Conservation (phyloP, 2,113 vertebrate species). For the Sula dactylatra region DNA sequence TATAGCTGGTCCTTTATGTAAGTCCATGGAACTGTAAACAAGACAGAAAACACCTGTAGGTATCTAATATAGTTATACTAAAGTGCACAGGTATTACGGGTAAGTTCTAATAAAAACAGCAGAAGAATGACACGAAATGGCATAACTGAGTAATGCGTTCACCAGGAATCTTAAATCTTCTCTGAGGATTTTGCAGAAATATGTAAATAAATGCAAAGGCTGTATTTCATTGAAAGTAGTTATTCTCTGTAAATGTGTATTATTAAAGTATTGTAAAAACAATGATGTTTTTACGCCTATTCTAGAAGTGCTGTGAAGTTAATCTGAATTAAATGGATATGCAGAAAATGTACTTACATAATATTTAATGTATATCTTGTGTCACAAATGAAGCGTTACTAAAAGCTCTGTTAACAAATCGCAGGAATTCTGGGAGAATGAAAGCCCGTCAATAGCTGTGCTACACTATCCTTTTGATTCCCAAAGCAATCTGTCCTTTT, state of each 20-base stretch:
- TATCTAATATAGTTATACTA: background rate
- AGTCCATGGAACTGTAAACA: slow-evolving; percentile 18
- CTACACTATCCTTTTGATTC: slow-evolving; percentile 7
- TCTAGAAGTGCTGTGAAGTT: slow-evolving; percentile 5
- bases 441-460: slow-evolving; percentile 23
- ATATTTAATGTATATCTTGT: slow-evolving; percentile 17
- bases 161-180: slow-evolving; percentile 14
- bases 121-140: background rate
- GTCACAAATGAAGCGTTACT: slow-evolving; percentile 33
- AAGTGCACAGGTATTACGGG: slow-evolving; percentile 62
- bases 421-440: slow-evolving; percentile 6
- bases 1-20: slow-evolving; percentile 24
- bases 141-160: slow-evolving; percentile 27
- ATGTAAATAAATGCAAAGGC: slow-evolving; percentile 32
- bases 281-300: background rate
- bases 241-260: slow-evolving; percentile 33
- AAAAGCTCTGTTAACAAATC: background rate
- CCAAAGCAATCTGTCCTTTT: slow-evolving; percentile 32
- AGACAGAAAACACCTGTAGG: slow-evolving; percentile 24
- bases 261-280: slow-evolving; percentile 48
- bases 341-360: slow-evolving; percentile 35
- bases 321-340: background rate
- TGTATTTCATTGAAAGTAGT: slow-evolving; percentile 42
- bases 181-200: slow-evolving; percentile 44
- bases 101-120: slow-evolving; percentile 64